These are phyloP conservation scores for Penaeus monodon DNA, from an alignment of 2,888 invertebrate species.

Conservation along the genomic window DNA sequence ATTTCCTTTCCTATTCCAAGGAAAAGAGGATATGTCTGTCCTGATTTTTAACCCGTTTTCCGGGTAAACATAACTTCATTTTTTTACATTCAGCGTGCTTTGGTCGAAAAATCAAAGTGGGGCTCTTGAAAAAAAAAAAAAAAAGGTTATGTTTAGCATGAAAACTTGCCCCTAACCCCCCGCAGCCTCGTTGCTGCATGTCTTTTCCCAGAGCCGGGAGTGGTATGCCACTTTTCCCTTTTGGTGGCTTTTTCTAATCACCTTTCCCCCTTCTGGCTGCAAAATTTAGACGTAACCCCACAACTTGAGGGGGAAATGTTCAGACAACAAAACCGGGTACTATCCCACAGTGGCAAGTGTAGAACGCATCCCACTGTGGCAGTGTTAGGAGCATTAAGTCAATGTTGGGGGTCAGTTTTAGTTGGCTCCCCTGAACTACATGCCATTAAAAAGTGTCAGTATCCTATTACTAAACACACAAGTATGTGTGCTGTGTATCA, in stretches of 20 bases:
- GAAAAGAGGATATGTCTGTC: slow-evolving; percentile 96
- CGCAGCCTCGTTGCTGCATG: slow-evolving; percentile 30
- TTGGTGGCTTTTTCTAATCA: slow-evolving; percentile 7
- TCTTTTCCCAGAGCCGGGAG: slow-evolving; percentile 20
- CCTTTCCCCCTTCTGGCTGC: background rate
- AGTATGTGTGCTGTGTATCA: slow-evolving; percentile 27
- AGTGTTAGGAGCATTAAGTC: slow-evolving; percentile 7
- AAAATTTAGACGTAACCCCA: slow-evolving; percentile 17
- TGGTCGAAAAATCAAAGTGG: slow-evolving; percentile 23
- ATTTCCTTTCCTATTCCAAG: slow-evolving; percentile 94
- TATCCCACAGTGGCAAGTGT: slow-evolving; percentile 17
- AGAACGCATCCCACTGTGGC: slow-evolving; percentile 27
- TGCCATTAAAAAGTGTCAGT: slow-evolving; percentile 29
- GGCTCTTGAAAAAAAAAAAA: slow-evolving; percentile 48
- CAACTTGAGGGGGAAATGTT: slow-evolving; percentile 23
- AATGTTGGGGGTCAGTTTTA: slow-evolving; percentile 20
- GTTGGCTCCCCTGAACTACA: slow-evolving; percentile 32
- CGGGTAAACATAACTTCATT: slow-evolving; percentile 57
- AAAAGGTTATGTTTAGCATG: slow-evolving; percentile 59
- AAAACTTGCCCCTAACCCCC: slow-evolving; percentile 55
- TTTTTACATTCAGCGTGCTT: slow-evolving; percentile 50
- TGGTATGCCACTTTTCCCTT: slow-evolving; percentile 18
- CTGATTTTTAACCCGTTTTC: slow-evolving; percentile 70
- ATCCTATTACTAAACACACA: background rate
- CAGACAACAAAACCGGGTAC: slow-evolving; percentile 21